Percentiles rank a stretch among this genome's conserved stretches.
Conservation (phyloP, 2,888 invertebrate genomes). For the Meliscaeva auricollis region DNA sequence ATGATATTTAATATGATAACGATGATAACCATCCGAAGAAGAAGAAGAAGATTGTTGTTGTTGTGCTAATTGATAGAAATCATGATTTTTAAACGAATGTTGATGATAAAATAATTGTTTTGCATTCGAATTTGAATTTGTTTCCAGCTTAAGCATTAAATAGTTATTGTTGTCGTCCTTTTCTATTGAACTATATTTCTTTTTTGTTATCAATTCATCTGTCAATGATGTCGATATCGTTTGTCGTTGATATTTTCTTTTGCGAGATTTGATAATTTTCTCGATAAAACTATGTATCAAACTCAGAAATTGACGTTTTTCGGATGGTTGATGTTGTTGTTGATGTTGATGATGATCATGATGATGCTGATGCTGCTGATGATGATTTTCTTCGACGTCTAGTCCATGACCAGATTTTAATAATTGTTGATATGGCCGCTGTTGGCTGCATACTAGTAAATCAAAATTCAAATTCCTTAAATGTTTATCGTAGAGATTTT, state of each 20-base stretch:
- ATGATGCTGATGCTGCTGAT: not conserved
- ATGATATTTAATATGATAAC: slow-evolving; percentile 9
- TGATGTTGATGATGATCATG: not conserved
- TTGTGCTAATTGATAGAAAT: not conserved
- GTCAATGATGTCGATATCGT: not conserved
- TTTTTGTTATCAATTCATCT: too few species aligned
- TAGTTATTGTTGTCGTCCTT: not conserved
- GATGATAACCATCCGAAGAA: not conserved
- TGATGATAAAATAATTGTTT: slow-evolving; percentile 24
- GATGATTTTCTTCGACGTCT: slow-evolving; percentile 60
- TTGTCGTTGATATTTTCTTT: not conserved
- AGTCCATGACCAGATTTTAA: slow-evolving; percentile 67
- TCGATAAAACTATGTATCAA: not conserved
- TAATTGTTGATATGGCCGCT: slow-evolving; percentile 50
- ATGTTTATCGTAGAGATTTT: slow-evolving; percentile 66
- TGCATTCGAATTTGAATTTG: not conserved
- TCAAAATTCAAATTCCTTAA: slow-evolving; percentile 47
- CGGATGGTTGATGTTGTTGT: not conserved
- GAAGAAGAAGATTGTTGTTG: not conserved
- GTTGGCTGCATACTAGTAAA: slow-evolving; percentile 61
- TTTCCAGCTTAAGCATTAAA: not conserved
- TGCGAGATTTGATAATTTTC: slow-evolving; percentile 3
- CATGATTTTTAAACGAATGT: slow-evolving; percentile 7
- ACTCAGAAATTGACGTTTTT: not conserved
- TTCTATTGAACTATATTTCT: slow-evolving; percentile 8